Percentiles rank a stretch among this genome's conserved stretches.
Evolutionary conservation across 2,888 invertebrate species (phyloP).

Genomic region (Leuctra nigra): DNA sequence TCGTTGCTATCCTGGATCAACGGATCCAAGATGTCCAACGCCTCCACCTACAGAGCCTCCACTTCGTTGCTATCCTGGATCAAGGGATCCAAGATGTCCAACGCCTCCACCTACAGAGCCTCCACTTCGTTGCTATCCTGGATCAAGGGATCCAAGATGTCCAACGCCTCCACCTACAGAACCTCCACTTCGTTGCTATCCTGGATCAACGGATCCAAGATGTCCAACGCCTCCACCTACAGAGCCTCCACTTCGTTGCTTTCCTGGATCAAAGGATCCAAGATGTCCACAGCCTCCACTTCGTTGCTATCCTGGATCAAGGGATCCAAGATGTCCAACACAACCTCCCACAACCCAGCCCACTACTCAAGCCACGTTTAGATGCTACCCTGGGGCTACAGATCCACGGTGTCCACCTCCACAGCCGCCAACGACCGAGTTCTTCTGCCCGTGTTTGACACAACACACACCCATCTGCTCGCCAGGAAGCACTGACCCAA

Average conservation of each 20-base stretch:
- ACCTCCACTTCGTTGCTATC: constrained; percentile 32
- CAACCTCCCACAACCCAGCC: constrained; percentile 27
- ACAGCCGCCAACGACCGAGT: constrained; percentile 27
- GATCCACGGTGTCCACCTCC: constrained; percentile 26
- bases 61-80: constrained; percentile 32
- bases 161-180: constrained; percentile 24
- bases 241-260: constrained; percentile 33
- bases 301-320: constrained; percentile 21
- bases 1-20: constrained; percentile 20
- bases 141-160: constrained; percentile 22
- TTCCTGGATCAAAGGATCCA: constrained; percentile 40
- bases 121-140: constrained; percentile 32
- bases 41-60: constrained; percentile 23
- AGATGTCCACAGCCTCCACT: constrained; percentile 36
- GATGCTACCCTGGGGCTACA: constrained; percentile 31
- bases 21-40: constrained; percentile 31
- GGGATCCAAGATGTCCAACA: constrained; percentile 29
- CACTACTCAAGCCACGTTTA: constrained; percentile 28
- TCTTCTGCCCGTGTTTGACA: constrained; percentile 20
- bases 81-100: constrained; percentile 3
- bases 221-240: constrained; percentile 38
- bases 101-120: constrained; percentile 40
- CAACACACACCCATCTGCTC: constrained; percentile 23
- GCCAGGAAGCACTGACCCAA: constrained; percentile 25
- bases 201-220: constrained; percentile 14